A percentile compares a stretch with the other conserved stretches of the same genome.
These are phyloP conservation scores for Drosophila pallidifrons DNA, from an alignment of 1,140 invertebrate species.

Conservation along the genomic window DNA sequence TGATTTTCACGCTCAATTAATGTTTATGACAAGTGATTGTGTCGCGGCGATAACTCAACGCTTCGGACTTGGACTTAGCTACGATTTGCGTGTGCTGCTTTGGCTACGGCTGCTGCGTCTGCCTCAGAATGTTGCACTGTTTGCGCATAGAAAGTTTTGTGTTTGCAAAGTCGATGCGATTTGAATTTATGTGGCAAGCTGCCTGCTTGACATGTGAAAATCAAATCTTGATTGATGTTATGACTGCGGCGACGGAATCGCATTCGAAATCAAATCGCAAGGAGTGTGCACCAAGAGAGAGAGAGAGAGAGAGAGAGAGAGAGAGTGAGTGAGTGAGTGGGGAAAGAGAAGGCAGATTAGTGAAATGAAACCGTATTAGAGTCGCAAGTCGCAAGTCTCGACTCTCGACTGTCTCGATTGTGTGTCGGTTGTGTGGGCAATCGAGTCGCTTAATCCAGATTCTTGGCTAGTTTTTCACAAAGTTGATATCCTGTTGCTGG, in stretches of 20 bases:
- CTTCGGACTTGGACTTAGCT: conserved; percentile 12
- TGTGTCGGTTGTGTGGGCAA: conserved; percentile 5
- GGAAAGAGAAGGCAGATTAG: background rate
- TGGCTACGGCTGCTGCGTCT: too few relatives aligned
- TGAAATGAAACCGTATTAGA: conserved; percentile 20
- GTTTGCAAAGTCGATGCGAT: conserved; percentile 48
- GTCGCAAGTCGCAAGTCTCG: background rate
- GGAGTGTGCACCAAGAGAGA: background rate
- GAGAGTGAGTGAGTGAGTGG: background rate
- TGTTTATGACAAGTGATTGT: conserved; percentile 81
- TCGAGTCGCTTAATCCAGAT: conserved; percentile 14
- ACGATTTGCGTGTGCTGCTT: background rate
- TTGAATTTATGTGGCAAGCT: conserved; percentile 68
- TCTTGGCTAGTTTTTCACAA: background rate
- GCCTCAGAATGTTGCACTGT: conserved; percentile 59
- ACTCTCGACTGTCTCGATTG: too few relatives aligned
- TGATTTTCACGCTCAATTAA: conserved; percentile 79
- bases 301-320: background rate
- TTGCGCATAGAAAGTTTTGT: conserved; percentile 62
- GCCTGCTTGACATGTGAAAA: conserved; percentile 71
- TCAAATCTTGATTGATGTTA: conserved; percentile 79
- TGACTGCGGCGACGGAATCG: conserved; percentile 50
- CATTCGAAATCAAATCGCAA: conserved; percentile 41
- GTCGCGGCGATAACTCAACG: conserved; percentile 73
- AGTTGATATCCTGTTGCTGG: conserved; percentile 9